Evolutionary conservation across 2,888 invertebrate genomes (phyloP).

Genomic region (Luffia ferchaultella): DNA sequence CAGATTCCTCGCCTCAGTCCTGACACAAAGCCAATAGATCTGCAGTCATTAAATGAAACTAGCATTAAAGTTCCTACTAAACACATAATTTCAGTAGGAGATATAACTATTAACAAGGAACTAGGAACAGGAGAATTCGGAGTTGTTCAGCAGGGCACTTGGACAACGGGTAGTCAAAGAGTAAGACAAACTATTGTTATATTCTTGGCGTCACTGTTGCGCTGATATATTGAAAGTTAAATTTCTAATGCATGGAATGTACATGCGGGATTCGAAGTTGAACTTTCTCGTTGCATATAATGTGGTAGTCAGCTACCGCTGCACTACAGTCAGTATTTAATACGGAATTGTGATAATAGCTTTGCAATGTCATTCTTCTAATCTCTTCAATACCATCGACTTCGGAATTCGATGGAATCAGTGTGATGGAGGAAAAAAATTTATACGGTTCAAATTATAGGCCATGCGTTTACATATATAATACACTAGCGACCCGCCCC

Average conservation of each 20-base stretch:
- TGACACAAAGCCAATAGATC: conserved; percentile 26
- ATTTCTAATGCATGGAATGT: not conserved
- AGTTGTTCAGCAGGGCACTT: conserved; percentile 96
- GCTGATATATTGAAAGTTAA: not conserved
- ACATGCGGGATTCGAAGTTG: not conserved
- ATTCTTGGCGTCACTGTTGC: too few species aligned
- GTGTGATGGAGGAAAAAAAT: too few species aligned
- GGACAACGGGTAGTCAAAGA: conserved; percentile 94
- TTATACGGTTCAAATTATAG: too few species aligned
- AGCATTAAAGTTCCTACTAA: conserved; percentile 77
- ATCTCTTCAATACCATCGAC: too few species aligned
- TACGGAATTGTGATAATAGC: too few species aligned
- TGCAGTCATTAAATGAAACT: conserved; percentile 38
- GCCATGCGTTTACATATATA: too few species aligned
- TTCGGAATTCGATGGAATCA: too few species aligned
- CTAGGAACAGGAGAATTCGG: conserved; percentile 98
- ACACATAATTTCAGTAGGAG: conserved; percentile 89
- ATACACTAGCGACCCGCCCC: too few species aligned
- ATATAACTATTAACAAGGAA: conserved; percentile 93
- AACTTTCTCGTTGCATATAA: too few species aligned
- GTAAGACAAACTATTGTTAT: conserved; percentile 46
- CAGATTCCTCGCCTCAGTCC: conserved; percentile 18
- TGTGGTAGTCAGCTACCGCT: too few species aligned
- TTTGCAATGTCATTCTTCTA: too few species aligned
- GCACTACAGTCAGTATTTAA: not conserved